These are phyloP conservation scores for Esox niger DNA, from an alignment of 2,113 vertebrate genomes.

Conservation along the genomic window DNA sequence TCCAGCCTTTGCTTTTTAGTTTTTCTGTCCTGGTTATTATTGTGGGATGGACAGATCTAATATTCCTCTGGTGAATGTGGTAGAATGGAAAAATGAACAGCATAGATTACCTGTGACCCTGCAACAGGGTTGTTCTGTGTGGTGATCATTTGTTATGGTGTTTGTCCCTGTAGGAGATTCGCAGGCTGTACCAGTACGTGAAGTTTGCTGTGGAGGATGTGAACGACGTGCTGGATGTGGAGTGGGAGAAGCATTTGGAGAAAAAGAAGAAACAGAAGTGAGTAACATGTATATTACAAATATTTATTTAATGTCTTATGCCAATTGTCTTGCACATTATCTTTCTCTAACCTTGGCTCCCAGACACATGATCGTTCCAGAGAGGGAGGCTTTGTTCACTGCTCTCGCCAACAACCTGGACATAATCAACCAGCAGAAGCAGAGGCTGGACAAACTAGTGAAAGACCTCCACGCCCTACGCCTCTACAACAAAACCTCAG, in stretches of 20 bases:
- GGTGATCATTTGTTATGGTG: neutral
- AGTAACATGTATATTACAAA: slow-evolving; percentile 20
- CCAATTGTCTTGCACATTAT: neutral
- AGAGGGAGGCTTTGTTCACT: slow-evolving; percentile 87
- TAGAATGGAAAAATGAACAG: neutral
- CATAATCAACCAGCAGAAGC: slow-evolving; percentile 93
- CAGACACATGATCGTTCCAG: slow-evolving; percentile 87
- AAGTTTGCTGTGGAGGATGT: slow-evolving; percentile 93
- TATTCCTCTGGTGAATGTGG: neutral
- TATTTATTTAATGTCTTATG: neutral
- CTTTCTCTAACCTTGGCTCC: slow-evolving; percentile 4
- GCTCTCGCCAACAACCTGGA: slow-evolving; percentile 89
- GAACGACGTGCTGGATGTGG: slow-evolving; percentile 89
- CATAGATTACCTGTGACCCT: neutral
- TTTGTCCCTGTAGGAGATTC: slow-evolving; percentile 80
- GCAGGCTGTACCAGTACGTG: slow-evolving; percentile 89
- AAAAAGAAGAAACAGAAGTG: slow-evolving; percentile 88
- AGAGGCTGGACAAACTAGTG: slow-evolving; percentile 80
- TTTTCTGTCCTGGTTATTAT: too few species aligned
- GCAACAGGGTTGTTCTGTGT: neutral
- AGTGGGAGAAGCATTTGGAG: slow-evolving; percentile 93
- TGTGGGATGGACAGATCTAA: neutral
- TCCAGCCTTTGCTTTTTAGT: too few species aligned
- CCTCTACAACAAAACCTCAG: slow-evolving; percentile 81
- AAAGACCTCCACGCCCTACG: slow-evolving; percentile 83